Evolutionary conservation across 2,113 vertebrate species (phyloP), one percentile per base, ranked within the genome.

Genomic region (Hyla sarda): DNA sequence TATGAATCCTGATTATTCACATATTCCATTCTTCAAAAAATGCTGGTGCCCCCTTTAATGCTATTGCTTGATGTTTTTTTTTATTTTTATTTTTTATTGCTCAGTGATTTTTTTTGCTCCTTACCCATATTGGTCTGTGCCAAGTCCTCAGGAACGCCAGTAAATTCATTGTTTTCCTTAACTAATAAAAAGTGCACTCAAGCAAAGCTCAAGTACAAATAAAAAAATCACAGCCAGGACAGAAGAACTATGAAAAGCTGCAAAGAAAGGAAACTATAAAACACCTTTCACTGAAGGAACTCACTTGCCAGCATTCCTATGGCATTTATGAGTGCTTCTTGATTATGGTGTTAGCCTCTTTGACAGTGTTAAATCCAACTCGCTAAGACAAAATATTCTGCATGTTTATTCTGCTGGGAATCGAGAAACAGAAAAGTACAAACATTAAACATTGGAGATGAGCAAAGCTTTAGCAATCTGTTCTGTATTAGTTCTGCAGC

Each of bases 191-290:
- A 83, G 56, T 62, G 58, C 78, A 47, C 78, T 82, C 62, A 69
- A 62, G 80, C 47, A 82, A 82, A 82, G 13, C 50, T 71, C 32
- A 83, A 83, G 48, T 72, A 54, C 82, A 73, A 83, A 83, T 71
- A 83, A 25, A 83, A 45, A 83, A 50, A 56, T 72, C 54, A 65
- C 30, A 58, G 48, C 82, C 67, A 73, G 50, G 82, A 30, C 28
- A 47, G 28, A 67, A 82, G 45, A 82, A 48, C 54, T 17, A 56
- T 32, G 34, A 73, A 82, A 73, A 73, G 23, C 82, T 41, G 67
- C 23, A 32, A 73, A 73, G 65, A 83, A 83, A 83, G 82, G 67
- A 83, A 72, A 83, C 82, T 73, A 58, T 83, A 83, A 83, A 83
- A 83, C 82, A 83, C 82, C 82, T 83, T 73, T 52, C 19, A 72